phyloP scores from a whole-genome alignment of 2,888 invertebrate species.

The Heliconius ethilla region DNA sequence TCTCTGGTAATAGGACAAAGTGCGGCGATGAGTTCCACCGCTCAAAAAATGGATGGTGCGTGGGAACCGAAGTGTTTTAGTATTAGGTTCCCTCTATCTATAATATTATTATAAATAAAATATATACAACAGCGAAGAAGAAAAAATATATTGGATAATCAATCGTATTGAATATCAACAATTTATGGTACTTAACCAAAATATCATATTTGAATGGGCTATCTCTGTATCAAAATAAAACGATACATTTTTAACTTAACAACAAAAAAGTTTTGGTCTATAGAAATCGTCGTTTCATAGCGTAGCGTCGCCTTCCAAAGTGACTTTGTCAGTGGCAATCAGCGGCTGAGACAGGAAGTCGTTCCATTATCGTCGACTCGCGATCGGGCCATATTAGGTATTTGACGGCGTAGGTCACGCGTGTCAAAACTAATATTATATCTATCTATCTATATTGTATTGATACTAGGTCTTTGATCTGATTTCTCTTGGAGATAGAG shows the following conservation, averaged over 20 bases:
- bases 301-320: conserved; percentile 16
- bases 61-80: too few species aligned
- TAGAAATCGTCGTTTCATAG: neutral
- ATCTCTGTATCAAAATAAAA: neutral
- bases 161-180: neutral
- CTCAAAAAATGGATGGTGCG: too few species aligned
- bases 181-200: too few species aligned
- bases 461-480: neutral
- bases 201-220: neutral
- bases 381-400: conserved; percentile 19
- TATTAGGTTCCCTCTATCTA: too few species aligned
- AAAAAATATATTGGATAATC: neutral
- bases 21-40: too few species aligned
- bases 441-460: neutral
- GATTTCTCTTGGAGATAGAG: neutral
- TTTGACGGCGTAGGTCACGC: conserved; percentile 25
- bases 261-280: neutral
- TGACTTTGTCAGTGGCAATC: conserved; percentile 24
- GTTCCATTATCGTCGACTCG: conserved; percentile 58
- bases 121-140: too few species aligned
- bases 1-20: too few species aligned
- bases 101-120: too few species aligned
- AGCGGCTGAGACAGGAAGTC: conserved; percentile 25
- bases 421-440: conserved; percentile 2
- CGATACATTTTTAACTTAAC: neutral